phyloP scores from a whole-genome alignment of 2,888 invertebrate species.

The Iphiclides podalirius region DNA sequence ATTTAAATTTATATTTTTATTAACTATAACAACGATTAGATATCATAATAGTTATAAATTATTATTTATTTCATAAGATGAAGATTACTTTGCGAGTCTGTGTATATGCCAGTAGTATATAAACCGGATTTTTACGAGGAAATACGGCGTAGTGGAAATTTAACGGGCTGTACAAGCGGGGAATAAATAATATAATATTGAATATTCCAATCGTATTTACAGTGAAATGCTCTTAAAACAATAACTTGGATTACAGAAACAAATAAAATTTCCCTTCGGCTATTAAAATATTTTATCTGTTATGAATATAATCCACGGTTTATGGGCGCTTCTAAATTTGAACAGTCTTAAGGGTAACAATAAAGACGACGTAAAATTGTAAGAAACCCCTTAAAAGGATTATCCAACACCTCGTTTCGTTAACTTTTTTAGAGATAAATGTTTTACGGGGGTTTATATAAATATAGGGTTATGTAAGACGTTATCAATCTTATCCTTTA shows the following conservation, averaged over 20 bases:
- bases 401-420: slow-evolving; percentile 35
- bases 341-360: slow-evolving; percentile 51
- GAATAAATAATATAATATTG: slow-evolving; percentile 1
- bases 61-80: too few species aligned
- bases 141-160: background rate
- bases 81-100: too few species aligned
- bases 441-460: background rate
- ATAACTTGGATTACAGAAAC: slow-evolving; percentile 70
- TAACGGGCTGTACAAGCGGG: background rate
- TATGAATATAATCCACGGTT: slow-evolving; percentile 75
- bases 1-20: too few species aligned
- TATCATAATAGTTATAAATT: too few species aligned
- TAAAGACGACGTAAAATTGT: slow-evolving; percentile 53
- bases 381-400: slow-evolving; percentile 51
- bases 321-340: slow-evolving; percentile 64
- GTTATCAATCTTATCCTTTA: too few species aligned
- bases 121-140: background rate
- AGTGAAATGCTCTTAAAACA: slow-evolving; percentile 61
- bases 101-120: too few species aligned
- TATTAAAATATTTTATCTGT: slow-evolving; percentile 76
- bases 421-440: slow-evolving; percentile 3
- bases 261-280: slow-evolving; percentile 62
- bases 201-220: slow-evolving; percentile 37
- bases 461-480: background rate
- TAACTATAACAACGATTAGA: too few species aligned